A percentile compares a stretch with the other conserved stretches of the same genome.
These are phyloP conservation scores for Ciconia stormi DNA, from an alignment of 2,113 vertebrate species.

Conservation along the genomic window DNA sequence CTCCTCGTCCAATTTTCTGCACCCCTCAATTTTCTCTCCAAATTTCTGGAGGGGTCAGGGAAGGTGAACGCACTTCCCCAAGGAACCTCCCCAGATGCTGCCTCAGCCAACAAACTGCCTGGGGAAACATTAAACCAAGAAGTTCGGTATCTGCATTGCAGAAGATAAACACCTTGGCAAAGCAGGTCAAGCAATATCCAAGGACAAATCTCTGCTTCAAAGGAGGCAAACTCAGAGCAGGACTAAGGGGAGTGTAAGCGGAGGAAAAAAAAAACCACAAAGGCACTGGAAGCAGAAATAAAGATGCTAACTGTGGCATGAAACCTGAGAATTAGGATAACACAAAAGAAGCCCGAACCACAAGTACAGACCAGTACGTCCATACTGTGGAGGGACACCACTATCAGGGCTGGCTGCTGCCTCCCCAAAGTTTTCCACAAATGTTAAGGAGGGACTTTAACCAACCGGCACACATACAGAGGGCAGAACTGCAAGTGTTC, in stretches of 20 bases:
- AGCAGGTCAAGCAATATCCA: slow-evolving; percentile 14
- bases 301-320: background rate
- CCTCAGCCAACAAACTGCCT: background rate
- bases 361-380: background rate
- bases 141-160: slow-evolving; percentile 35
- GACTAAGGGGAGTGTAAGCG: background rate
- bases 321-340: background rate
- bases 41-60: background rate
- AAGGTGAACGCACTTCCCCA: background rate
- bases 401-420: background rate
- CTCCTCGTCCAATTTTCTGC: background rate
- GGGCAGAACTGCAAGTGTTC: background rate
- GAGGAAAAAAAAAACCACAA: background rate
- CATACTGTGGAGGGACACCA: accelerated
- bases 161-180: slow-evolving; percentile 36
- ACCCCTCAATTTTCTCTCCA: background rate
- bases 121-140: background rate
- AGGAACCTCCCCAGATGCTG: accelerated
- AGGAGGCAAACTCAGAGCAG: background rate
- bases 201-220: slow-evolving; percentile 20
- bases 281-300: background rate
- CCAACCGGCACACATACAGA: accelerated
- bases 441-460: background rate
- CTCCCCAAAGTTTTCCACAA: background rate
- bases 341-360: background rate